Conservation (phyloP, 2,888 invertebrate species). For the Dynastes maya region DNA sequence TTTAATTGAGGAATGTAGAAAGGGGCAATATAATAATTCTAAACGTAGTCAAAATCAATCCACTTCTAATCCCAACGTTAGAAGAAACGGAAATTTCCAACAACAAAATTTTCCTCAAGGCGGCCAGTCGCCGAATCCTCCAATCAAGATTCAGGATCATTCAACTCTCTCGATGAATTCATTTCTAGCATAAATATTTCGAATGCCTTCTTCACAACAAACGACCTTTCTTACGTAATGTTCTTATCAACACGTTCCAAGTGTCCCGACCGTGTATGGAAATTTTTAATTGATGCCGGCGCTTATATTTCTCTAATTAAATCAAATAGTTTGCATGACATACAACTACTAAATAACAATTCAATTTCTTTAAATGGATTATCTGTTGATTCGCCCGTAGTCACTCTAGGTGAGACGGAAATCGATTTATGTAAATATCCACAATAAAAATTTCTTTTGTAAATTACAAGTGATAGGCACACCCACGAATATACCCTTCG, state of each 20-base stretch:
- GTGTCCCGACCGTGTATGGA: no score
- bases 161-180: background rate
- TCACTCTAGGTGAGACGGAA: constrained; percentile 7
- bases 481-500: constrained; percentile 50
- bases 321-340: no score
- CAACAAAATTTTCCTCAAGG: background rate
- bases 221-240: no score
- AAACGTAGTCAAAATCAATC: background rate
- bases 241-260: no score
- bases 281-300: no score
- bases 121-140: background rate
- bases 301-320: no score
- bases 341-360: background rate
- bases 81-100: background rate
- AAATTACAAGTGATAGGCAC: background rate
- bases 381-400: background rate
- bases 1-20: constrained; percentile 52
- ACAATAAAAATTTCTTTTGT: no score
- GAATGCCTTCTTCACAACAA: no score
- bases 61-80: background rate
- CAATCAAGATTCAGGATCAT: background rate
- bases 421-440: background rate
- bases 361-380: constrained; percentile 15
- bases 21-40: constrained; percentile 49
- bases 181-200: no score